Percentiles rank a stretch among this genome's conserved stretches.
Conservation (phyloP, 2,113 vertebrate genomes). For the Suncus etruscus region DNA sequence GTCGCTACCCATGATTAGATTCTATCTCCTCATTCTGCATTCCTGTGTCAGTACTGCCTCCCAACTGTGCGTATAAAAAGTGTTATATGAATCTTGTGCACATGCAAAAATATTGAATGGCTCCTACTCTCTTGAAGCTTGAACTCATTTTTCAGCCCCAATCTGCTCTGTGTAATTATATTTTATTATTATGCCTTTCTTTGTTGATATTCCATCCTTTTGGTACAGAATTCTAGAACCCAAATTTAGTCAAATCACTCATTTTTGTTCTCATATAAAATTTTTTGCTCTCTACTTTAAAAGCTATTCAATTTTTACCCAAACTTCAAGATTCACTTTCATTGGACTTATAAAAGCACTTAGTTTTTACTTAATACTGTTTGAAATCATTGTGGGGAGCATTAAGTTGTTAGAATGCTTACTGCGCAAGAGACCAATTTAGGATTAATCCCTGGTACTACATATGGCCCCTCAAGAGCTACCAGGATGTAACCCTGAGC, state of each 20-base stretch:
- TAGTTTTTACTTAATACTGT: background rate
- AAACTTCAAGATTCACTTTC: background rate
- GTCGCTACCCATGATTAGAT: background rate
- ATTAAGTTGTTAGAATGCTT: no score
- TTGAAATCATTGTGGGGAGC: background rate
- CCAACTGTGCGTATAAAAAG: no score
- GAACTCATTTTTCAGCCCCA: background rate
- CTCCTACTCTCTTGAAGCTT: background rate
- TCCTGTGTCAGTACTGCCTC: background rate
- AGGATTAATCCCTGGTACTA: no score
- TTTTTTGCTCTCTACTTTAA: background rate
- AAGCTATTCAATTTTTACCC: background rate
- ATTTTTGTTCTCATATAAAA: background rate
- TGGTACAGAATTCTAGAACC: background rate
- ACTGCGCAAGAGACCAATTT: no score
- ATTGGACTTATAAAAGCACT: background rate
- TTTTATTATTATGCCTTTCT: background rate
- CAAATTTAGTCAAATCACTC: background rate
- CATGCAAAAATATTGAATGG: background rate
- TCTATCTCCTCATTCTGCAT: background rate
- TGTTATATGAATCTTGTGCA: no score
- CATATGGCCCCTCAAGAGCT: background rate
- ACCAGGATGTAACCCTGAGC: background rate
- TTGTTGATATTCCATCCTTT: background rate
- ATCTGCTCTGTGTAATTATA: background rate